Conservation (phyloP, 2,888 invertebrate genomes). For the Eilema sororculum region DNA sequence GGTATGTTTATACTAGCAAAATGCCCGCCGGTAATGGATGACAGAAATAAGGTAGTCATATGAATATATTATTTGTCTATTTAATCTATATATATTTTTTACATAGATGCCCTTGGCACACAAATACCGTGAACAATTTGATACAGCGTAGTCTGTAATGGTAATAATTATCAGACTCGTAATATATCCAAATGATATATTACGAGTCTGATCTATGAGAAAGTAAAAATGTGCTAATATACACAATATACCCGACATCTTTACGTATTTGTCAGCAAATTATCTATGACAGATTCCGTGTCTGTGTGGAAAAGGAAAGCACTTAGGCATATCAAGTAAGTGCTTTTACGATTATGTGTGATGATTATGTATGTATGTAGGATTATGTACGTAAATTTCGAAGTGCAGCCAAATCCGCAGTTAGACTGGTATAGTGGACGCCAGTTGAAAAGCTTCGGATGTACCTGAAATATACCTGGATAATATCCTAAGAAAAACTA, state of each 20-base stretch:
- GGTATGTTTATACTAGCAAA: background rate
- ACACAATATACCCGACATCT: background rate
- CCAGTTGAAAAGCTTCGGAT: too few species aligned
- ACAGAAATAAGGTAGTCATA: background rate
- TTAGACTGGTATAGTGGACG: too few species aligned
- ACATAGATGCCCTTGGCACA: too few species aligned
- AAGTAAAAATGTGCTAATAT: background rate
- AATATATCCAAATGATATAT: too few species aligned
- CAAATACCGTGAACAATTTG: background rate
- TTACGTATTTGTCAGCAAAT: background rate
- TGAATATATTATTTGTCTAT: background rate
- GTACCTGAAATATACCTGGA: too few species aligned
- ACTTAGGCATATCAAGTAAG: too few species aligned
- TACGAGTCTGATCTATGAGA: background rate
- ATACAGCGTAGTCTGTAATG: background rate
- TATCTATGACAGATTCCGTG: background rate
- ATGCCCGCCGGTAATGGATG: background rate
- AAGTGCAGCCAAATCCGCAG: too few species aligned
- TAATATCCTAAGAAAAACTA: too few species aligned
- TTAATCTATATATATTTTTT: background rate
- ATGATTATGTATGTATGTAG: too few species aligned
- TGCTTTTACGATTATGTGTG: too few species aligned
- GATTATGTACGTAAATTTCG: too few species aligned
- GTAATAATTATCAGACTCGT: background rate
- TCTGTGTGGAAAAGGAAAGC: background rate